These are phyloP conservation scores for Raja brachyura DNA, from an alignment of 2,113 vertebrate genomes.

Conservation along the genomic window DNA sequence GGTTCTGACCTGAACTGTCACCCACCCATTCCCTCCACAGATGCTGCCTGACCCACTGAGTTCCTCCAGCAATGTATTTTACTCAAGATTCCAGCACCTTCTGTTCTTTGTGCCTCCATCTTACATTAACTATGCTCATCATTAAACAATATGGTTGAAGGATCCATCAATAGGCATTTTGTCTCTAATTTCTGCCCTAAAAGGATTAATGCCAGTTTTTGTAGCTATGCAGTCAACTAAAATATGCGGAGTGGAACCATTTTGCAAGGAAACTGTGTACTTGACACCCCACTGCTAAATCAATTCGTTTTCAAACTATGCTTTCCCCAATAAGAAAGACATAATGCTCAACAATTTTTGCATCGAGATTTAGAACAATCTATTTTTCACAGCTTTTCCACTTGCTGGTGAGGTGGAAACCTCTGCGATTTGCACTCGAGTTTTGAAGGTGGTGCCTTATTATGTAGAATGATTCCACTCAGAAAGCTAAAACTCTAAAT, in stretches of 20 bases:
- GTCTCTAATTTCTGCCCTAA: not conserved
- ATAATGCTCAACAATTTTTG: not conserved
- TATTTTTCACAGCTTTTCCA: not conserved
- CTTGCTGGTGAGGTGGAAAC: not conserved
- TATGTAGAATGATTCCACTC: not conserved
- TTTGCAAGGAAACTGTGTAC: not conserved
- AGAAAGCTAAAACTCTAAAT: not conserved
- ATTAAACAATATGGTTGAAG: not conserved
- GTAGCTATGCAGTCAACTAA: not conserved
- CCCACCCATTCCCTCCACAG: too few species aligned
- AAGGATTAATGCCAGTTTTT: not conserved
- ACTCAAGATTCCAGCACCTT: too few species aligned
- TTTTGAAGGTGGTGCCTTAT: not conserved
- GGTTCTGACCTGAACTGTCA: too few species aligned
- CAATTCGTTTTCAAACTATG: not conserved
- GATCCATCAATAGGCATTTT: not conserved
- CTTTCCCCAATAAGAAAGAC: not conserved
- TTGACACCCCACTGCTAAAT: not conserved
- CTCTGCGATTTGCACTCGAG: not conserved
- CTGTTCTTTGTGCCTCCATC: too few species aligned
- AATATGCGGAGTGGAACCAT: not conserved
- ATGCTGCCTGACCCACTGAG: too few species aligned
- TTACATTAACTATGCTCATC: not conserved
- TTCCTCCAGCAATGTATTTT: too few species aligned
- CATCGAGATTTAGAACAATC: not conserved